Base-by-base conservation (phyloP, 2,113 vertebrate species). In the Leuciscus idus region DNA sequence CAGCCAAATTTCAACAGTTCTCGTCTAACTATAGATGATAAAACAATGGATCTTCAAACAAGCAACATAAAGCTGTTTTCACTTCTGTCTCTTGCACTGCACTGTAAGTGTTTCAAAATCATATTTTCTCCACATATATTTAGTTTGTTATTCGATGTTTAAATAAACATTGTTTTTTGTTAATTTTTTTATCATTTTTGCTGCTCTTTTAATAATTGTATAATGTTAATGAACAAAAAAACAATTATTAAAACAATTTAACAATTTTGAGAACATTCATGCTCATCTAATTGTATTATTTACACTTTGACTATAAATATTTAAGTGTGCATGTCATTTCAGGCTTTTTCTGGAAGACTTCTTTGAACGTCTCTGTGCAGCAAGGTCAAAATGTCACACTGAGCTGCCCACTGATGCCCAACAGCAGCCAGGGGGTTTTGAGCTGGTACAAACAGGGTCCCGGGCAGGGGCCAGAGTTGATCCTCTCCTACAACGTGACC, bases 391-490 rank as follows among this genome's bases (percentile, higher is more conserved):
- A 73, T 59, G 86, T 81, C 6, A 81, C 81, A 15, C 81, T 92
- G 30, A 81, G 33, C 36, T 92, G 91, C 48, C 88, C 83, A 11
- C 83, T 92, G 68, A 80, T 13, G 10, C 50, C n/a, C 36, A 72
- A 19, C 28, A 15, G 74, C 64, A 84, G 68, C n/a, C 26, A 13
- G 3, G 76, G 81, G 11, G 39, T 50, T 1, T 19, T 92, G 55
- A 89, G 83, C 85, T 92, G 91, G 90, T 92, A 91, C 76, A 90
- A 64, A 84, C 88, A 91, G 77, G 50, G 33, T 8, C 61, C 48
- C 11, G 81, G 84, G 2, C 43, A 90, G 52, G 46, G 61, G 11
- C 86, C 86, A 15, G 48, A 88, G n/a, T 4, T 91, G 33, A 55
- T 91, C 15, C 91, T 91, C 55, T 88, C 28, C 81, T 88, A 92